Evolutionary conservation across 2,113 vertebrate genomes (phyloP), one percentile per base, ranked within the genome.

Genomic region (Chascanopsetta lugubris): DNA sequence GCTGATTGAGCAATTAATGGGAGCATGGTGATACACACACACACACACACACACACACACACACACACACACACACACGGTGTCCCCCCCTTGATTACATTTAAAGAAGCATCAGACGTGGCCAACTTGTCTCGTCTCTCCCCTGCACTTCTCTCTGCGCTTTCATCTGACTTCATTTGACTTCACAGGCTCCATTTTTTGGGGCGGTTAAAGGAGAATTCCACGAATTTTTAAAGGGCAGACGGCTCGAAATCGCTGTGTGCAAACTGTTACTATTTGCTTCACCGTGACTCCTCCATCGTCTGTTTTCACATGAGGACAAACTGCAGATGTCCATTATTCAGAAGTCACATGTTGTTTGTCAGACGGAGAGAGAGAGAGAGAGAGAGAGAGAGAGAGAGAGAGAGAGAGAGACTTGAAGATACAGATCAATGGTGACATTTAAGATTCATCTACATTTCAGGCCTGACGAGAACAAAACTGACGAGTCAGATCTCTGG

Each of bases 1-100:
- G 89, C 87, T 82, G 92, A 90, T 85, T 86, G 91, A 92, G 80
- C 88, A 90, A 89, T 91, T 95, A 93, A 94, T 93, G 92, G 91
- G 87, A 76, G 69, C 54, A 63, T 58, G 69, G 82, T 73, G 84
- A 83, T 87, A 65, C 82, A n/a, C 55, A 68, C 84, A 79, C 81
- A 86, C 89, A 78, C 73, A 69, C 30, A 67, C 78, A 46, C 55
- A 63, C 70, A 84, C 64, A 72, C 75, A n/a, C 11, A 34, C 67
- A 75, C 71, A n/a, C 43, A 56, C 51, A 73, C 82, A 47, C 55
- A 27, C 60, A 65, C 43, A 48, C 69, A 53, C 47, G 20, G 73
- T 61, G 71, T 59, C 49, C 18, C 59, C 75, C 50, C 65, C 47
- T 77, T 86, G 79, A 87, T 89, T 83, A 74, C 75, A 85, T 80